phyloP scores from a whole-genome alignment of 1,140 invertebrate species.

The Meloidogyne hapla region DNA sequence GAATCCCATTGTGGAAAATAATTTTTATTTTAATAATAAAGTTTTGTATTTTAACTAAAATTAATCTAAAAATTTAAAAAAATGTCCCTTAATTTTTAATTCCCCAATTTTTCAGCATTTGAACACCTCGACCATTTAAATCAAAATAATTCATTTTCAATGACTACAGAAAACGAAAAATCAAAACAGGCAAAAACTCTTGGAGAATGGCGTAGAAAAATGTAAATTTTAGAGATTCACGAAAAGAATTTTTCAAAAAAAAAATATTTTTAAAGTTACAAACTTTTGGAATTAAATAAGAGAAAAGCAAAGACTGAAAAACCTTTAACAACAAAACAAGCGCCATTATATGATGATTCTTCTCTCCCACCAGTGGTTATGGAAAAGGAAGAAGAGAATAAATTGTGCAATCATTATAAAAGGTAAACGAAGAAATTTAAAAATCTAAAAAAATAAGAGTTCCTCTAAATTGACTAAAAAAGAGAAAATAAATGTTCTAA shows the following conservation, averaged over 20 bases:
- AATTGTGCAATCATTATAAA: background rate
- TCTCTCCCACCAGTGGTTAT: background rate
- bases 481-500: no score
- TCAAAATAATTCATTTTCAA: background rate
- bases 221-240: background rate
- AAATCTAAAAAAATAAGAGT: no score
- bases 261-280: background rate
- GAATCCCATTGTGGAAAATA: no score
- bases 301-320: background rate
- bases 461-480: no score
- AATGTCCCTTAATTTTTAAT: background rate
- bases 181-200: background rate
- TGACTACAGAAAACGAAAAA: background rate
- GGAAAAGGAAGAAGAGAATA: background rate
- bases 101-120: background rate
- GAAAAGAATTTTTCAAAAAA: background rate
- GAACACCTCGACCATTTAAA: background rate
- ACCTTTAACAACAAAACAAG: background rate
- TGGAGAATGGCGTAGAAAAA: background rate
- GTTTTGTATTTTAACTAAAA: no score
- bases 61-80: no score
- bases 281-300: conserved; percentile 2
- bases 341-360: background rate
- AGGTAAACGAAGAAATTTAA: background rate
- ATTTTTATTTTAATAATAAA: no score